Evolutionary conservation across 2,113 vertebrate species (phyloP), one percentile per base, ranked within the genome.

Genomic region (Hylia prasina): DNA sequence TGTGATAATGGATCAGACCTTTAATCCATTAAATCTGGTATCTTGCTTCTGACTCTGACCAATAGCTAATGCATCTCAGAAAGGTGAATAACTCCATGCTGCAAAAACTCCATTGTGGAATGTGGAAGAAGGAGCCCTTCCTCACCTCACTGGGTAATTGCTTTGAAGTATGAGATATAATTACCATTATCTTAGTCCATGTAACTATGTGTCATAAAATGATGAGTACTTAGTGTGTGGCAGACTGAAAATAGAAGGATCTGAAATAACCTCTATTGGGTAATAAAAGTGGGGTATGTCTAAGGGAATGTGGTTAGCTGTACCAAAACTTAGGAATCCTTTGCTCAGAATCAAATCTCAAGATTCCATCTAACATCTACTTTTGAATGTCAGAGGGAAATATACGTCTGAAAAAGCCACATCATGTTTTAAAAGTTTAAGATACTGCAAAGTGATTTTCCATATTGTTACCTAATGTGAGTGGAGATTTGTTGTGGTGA

Each of bases 1-100:
- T 96, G 94, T 96, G 96, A 96, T 97, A 96, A 97, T 95, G 93
- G 93, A 96, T 95, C 93, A 96, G 96, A 96, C 96, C 96, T 96
- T 96, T 96, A 97, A 95, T 97, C 92, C 93, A 92, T 97, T 96
- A 96, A 96, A 97, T 96, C 94, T 94, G 44, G 88, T 93, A 95
- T 95, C 96, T 95, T 94, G 82, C 93, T 92, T 94, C 92, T 90
- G 90, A 93, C 88, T 96, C 93, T 96, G 96, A 96, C 96, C 96
- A 97, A 82, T 65, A 92, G 69, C 76, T 95, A 96, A 96, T 94
- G 94, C 80, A 86, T 92, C 92, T 95, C 72, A 75, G 86, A 96
- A 92, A 96, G 96, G 96, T 96, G 96, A 96, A 79, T 96, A 97
- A 90, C 92, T 95, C 82, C 64, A 79, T 57, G 72, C 69, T 75